These are phyloP conservation scores for Rallus limicola DNA, from an alignment of 2,113 vertebrate species.

Conservation along the genomic window DNA sequence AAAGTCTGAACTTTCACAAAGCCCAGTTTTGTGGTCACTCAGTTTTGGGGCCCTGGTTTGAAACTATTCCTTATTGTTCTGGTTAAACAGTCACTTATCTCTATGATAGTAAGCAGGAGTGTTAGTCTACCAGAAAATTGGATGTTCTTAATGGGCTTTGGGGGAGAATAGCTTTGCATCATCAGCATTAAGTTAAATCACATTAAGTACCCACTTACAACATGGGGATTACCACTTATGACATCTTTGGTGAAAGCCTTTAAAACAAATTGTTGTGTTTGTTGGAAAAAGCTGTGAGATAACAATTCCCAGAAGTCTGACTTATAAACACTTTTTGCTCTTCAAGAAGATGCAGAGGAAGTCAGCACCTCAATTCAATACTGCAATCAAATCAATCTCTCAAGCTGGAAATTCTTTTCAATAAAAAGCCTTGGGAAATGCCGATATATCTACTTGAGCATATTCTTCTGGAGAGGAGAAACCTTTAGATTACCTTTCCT, in stretches of 20 bases:
- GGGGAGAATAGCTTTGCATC: constrained; percentile 55
- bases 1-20: neutral
- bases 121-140: constrained; percentile 60
- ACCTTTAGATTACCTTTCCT: neutral
- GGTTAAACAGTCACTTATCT: constrained; percentile 58
- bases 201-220: constrained; percentile 50
- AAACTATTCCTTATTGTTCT: constrained; percentile 14
- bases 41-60: neutral
- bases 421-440: neutral
- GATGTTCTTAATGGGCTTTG: constrained; percentile 60
- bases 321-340: constrained; percentile 38
- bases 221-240: constrained; percentile 50
- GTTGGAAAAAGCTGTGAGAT: constrained; percentile 57
- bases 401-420: neutral
- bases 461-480: neutral
- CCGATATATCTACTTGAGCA: neutral
- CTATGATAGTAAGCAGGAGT: constrained; percentile 24
- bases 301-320: constrained; percentile 49
- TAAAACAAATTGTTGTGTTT: constrained; percentile 65
- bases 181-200: constrained; percentile 63
- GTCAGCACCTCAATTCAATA: neutral
- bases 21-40: neutral
- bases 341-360: constrained; percentile 12
- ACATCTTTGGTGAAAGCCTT: constrained; percentile 68
- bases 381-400: neutral